Evolutionary conservation across 2,888 invertebrate genomes (phyloP), one percentile per base, ranked within the genome.

Genomic region (Euplexia lucipara): DNA sequence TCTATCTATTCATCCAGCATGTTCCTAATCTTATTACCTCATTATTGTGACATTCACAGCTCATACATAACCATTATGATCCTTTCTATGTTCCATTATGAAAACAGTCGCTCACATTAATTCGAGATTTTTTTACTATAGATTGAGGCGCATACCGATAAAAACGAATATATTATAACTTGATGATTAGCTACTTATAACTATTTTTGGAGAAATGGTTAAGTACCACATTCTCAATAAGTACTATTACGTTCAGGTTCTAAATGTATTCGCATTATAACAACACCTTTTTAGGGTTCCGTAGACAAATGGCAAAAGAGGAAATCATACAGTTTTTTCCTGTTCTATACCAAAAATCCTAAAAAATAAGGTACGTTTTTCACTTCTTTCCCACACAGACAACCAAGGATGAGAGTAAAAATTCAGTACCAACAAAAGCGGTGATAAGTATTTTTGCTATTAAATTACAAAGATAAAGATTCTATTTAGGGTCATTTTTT

Each of bases 1-100:
- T 34, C 34, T 37, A 5, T 42, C 54, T 34, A 10, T 32, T 34
- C 10, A 30, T 18, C 44, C 22, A 32, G 32, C 22, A 35, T 61
- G 30, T 52, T 48, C 7, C 47, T 44, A 30, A 52, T 56, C 41
- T 52, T 66, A 70, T 61, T 51, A 54, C 22, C 54, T 64, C 66
- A 66, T 76, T 49, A 66, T 60, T 63, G 37, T 57, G 75, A 63
- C 59, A 63, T 49, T 51, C 37, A 39, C 41, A 32, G 26, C 32
- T 47, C 42, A 41, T 67, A 48, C 22, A 58, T 57, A 22, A 56
- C 47, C 30, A 20, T 52, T 42, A 58, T 39, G 8, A 48, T 45
- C 39, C 32, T 12, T 54, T 62, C 9, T 42, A 41, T 32, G 37
- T 35, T 53, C 41, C 30, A 47, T 48, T 48, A 22, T 56, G 9